Percentiles rank a stretch among this genome's conserved stretches.
Conservation (phyloP, 2,113 vertebrate species). For the Bettongia penicillata region DNA sequence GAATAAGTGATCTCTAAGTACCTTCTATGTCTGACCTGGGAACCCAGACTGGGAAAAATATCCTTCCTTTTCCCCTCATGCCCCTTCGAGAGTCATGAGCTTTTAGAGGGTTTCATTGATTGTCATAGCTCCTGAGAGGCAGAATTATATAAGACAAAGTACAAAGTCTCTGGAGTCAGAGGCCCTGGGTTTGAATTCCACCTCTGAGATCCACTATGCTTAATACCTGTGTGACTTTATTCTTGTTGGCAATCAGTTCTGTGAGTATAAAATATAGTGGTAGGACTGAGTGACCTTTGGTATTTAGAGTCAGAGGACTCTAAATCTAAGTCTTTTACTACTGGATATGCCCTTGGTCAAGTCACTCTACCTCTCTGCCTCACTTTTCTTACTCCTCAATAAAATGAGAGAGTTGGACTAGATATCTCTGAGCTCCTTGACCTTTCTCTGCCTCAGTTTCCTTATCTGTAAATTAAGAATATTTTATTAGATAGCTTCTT, state of each 20-base stretch:
- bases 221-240: not conserved
- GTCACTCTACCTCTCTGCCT: not conserved
- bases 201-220: not conserved
- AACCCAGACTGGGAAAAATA: not conserved
- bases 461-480: not conserved
- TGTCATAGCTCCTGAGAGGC: not conserved
- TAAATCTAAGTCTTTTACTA: not conserved
- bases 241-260: not conserved
- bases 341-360: not conserved
- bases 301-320: not conserved
- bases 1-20: not conserved
- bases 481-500: not conserved
- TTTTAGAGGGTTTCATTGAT: not conserved
- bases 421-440: not conserved
- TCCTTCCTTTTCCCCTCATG: not conserved
- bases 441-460: not conserved
- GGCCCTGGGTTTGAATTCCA: not conserved
- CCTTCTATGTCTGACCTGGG: not conserved
- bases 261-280: not conserved
- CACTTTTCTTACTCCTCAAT: not conserved
- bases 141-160: not conserved
- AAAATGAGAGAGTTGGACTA: not conserved
- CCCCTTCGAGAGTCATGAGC: not conserved
- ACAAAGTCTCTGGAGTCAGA: not conserved
- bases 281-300: not conserved